Evolutionary conservation across 2,797 vertebrate genomes (phyloP).

Genomic region (Coregonus ussuriensis): DNA sequence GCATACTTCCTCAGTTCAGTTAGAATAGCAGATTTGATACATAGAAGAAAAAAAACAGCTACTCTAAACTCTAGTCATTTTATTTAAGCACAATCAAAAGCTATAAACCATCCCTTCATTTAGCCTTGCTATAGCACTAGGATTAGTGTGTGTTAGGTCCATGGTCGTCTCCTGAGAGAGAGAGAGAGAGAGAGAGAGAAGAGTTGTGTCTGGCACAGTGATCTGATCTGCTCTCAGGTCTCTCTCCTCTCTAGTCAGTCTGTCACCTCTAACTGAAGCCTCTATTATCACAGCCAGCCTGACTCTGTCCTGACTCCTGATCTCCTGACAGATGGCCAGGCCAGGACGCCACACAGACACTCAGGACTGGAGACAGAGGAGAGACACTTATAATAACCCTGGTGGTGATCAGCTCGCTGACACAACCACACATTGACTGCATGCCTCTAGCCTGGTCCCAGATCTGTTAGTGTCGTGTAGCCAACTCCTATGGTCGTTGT

Average conservation of each 20-base stretch:
- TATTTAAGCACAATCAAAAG: background rate
- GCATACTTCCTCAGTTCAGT: no score
- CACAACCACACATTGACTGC: no score
- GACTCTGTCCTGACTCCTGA: background rate
- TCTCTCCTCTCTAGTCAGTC: background rate
- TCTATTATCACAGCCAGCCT: background rate
- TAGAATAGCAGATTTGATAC: no score
- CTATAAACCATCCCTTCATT: no score
- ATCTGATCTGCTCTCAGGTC: background rate
- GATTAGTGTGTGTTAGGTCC: no score
- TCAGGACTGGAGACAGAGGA: background rate
- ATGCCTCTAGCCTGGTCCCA: no score
- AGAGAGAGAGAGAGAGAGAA: no score
- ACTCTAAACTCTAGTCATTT: background rate
- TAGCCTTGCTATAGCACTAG: no score
- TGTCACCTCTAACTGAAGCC: background rate
- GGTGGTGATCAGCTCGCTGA: background rate
- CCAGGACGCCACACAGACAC: background rate
- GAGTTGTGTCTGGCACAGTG: no score
- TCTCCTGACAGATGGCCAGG: background rate
- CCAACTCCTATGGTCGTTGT: no score
- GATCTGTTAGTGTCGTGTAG: no score
- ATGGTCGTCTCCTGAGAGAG: no score
- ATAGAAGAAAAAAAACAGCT: background rate
- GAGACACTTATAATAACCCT: background rate